phyloP scores from a whole-genome alignment of 1,140 invertebrate species.

The Melanaphis sacchari region DNA sequence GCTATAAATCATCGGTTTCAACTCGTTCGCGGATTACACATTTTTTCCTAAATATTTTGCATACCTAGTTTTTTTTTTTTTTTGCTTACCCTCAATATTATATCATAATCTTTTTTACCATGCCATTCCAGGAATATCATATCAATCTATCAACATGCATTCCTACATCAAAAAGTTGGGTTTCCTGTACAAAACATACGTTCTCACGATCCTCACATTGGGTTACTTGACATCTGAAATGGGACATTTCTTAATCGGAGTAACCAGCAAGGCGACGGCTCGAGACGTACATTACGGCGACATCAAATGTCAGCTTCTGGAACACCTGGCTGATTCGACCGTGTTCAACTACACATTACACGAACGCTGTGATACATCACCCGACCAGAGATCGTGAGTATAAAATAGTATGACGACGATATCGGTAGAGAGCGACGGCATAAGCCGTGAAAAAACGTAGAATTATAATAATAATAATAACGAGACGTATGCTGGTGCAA shows the following conservation, averaged over 20 bases:
- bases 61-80: background rate
- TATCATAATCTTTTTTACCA: background rate
- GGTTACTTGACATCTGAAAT: slow-evolving; percentile 85
- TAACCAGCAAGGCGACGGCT: slow-evolving; percentile 83
- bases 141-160: slow-evolving; percentile 60
- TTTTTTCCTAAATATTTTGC: background rate
- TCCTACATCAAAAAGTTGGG: slow-evolving; percentile 69
- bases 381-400: slow-evolving; percentile 52
- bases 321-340: slow-evolving; percentile 19
- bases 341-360: slow-evolving; percentile 57
- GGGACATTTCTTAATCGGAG: slow-evolving; percentile 86
- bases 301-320: slow-evolving; percentile 76
- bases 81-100: background rate
- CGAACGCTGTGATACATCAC: slow-evolving; percentile 45
- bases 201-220: slow-evolving; percentile 77
- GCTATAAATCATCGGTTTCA: background rate
- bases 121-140: slow-evolving; percentile 10
- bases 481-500: too few species aligned
- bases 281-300: slow-evolving; percentile 88
- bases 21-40: background rate
- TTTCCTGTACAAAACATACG: slow-evolving; percentile 77
- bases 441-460: background rate
- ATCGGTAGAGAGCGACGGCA: background rate
- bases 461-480: background rate
- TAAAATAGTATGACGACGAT: background rate